Conservation (phyloP, 1,140 invertebrate genomes). For the Magallana ariakensis region DNA sequence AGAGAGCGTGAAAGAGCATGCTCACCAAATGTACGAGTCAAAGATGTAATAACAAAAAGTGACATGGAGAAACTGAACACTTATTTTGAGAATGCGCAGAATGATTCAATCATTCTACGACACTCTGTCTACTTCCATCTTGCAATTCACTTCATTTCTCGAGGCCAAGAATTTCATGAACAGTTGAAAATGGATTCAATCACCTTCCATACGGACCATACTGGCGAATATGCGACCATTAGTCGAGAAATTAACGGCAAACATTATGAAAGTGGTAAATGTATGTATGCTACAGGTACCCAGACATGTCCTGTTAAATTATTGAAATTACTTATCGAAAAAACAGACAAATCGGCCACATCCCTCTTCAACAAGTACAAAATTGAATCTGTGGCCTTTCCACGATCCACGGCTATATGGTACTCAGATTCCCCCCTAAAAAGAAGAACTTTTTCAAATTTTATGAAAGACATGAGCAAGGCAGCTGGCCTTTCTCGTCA, state of each 20-base stretch:
- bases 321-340: background rate
- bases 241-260: slow-evolving; percentile 32
- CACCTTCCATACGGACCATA: background rate
- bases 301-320: slow-evolving; percentile 17
- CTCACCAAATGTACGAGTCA: background rate
- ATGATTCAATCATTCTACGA: background rate
- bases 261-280: slow-evolving; percentile 21
- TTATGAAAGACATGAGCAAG: slow-evolving; percentile 42
- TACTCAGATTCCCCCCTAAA: background rate
- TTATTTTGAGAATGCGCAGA: background rate
- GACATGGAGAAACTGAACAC: slow-evolving; percentile 40
- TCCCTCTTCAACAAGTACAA: slow-evolving; percentile 23
- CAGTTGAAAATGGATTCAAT: slow-evolving; percentile 32
- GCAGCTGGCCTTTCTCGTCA: background rate
- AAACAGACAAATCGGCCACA: slow-evolving; percentile 10
- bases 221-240: slow-evolving; percentile 41
- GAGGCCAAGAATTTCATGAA: slow-evolving; percentile 47
- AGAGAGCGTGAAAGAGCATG: background rate
- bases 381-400: background rate
- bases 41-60: slow-evolving; percentile 28
- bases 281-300: slow-evolving; percentile 30
- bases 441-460: background rate
- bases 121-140: slow-evolving; percentile 6
- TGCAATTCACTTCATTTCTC: slow-evolving; percentile 42
- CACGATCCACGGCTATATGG: background rate